Base-by-base conservation (phyloP, 2,797 vertebrate species). In the Urosaurus nigricauda region DNA sequence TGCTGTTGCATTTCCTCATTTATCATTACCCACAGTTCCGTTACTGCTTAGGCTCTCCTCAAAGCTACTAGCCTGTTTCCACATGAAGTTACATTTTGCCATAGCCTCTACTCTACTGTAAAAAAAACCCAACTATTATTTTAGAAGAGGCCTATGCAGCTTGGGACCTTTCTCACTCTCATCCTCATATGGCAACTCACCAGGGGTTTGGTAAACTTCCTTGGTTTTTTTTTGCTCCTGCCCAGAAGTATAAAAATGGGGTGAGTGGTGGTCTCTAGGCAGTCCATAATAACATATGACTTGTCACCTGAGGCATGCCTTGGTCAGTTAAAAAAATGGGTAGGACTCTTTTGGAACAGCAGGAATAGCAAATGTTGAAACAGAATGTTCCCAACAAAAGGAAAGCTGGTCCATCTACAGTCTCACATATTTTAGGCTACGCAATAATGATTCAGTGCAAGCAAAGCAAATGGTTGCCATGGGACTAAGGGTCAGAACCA, bases 391-490 rank as follows among this genome's bases (percentile, higher is more conserved):
- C 68, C 43, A 7, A n/a, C 24, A 24, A 53, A 84, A 74, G 11
- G 58, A 43, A 56, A 81, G 32, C 35, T 43, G 9, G 68, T 78
- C 60, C 32, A 19, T 86, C 84, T 68, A 11, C 60, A 24, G n/a
- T 32, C 43, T 75, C 71, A 81, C 58, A 75, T 58, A 16, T 77
- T 88, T 82, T 79, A 26, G 43, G 29, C 4, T 51, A 83, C 40
- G 58, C 47, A 68, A 86, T 70, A 83, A 83, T 82, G 47, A 86
- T 86, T 86, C 47, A 17, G 21, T 26, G 47, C 70, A 83, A 29
- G 71, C 88, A 78, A 78, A 89, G 84, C 35, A 89, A 89, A 86
- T 86, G 84, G 70, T 86, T 75, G 81, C 68, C 51, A 26, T 11
- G 58, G 60, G 9, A 87, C 58, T 5, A 75, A 85, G 70, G 77